Conservation (phyloP, 2,113 vertebrate species). For the Rissa tridactyla region DNA sequence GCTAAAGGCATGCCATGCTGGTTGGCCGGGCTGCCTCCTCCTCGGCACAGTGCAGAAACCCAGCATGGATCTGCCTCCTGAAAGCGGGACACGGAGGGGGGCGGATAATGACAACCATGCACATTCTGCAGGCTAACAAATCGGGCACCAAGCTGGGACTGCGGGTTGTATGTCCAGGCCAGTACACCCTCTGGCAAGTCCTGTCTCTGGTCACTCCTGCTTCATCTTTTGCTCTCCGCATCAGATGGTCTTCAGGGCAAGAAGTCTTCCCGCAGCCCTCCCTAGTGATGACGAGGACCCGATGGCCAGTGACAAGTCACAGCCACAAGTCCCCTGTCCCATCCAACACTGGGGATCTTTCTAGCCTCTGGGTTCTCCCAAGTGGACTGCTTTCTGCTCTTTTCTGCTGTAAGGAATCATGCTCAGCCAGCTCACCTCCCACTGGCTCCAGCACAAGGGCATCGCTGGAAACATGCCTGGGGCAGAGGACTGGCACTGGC, state of each 20-base stretch:
- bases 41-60: not conserved
- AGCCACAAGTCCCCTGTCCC: not conserved
- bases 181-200: not conserved
- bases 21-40: not conserved
- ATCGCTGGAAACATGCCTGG: not conserved
- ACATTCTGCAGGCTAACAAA: not conserved
- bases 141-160: not conserved
- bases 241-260: not conserved
- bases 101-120: not conserved
- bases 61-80: not conserved
- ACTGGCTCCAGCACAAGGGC: not conserved
- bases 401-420: not conserved
- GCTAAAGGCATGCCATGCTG: not conserved
- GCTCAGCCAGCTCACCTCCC: not conserved
- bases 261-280: not conserved
- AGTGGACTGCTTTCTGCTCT: not conserved
- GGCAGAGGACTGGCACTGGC: not conserved
- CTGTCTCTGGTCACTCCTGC: not conserved
- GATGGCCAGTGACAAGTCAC: not conserved
- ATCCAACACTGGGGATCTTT: not conserved
- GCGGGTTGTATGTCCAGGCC: not conserved
- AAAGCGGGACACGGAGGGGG: not conserved
- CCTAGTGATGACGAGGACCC: fast-evolving
- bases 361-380: not conserved
- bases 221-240: not conserved